These are phyloP conservation scores for Pediacus dermestoides DNA, from an alignment of 2,888 invertebrate genomes.

Conservation along the genomic window DNA sequence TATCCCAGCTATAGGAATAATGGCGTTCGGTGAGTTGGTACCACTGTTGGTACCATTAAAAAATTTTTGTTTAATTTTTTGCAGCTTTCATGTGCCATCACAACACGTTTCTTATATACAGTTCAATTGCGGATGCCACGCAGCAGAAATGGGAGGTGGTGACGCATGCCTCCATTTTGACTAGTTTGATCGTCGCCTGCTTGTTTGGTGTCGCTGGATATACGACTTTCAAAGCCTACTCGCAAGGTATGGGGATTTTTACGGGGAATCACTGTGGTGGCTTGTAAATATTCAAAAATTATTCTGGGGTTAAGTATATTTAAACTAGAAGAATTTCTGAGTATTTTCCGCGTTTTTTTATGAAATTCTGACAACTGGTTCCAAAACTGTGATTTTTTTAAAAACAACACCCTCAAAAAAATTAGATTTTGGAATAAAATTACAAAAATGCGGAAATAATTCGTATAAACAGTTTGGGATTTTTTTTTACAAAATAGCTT, in stretches of 20 bases:
- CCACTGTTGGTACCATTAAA: neutral
- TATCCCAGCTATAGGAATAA: constrained; percentile 76
- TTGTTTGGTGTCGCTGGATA: constrained; percentile 77
- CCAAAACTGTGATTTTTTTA: too few relatives aligned
- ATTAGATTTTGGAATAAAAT: too few relatives aligned
- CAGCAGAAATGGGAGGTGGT: constrained; percentile 76
- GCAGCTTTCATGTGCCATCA: constrained; percentile 89
- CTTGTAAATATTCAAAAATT: too few relatives aligned
- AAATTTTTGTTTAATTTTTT: constrained; percentile 27
- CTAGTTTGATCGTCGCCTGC: constrained; percentile 67
- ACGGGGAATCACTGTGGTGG: too few relatives aligned
- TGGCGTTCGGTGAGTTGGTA: constrained; percentile 70
- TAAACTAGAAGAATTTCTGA: too few relatives aligned
- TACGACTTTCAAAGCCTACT: constrained; percentile 72
- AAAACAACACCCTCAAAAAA: too few relatives aligned
- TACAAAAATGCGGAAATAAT: too few relatives aligned
- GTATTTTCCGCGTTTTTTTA: too few relatives aligned
- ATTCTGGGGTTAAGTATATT: too few relatives aligned
- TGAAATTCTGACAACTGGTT: too few relatives aligned
- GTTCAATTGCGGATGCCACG: constrained; percentile 71
- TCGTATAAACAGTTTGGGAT: too few relatives aligned
- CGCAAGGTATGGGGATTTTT: constrained; percentile 59
- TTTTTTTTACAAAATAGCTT: too few relatives aligned
- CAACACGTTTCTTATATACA: constrained; percentile 80
- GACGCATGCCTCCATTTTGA: constrained; percentile 73